Conservation (phyloP, 1,140 invertebrate genomes). For the Ceratina japonica region DNA sequence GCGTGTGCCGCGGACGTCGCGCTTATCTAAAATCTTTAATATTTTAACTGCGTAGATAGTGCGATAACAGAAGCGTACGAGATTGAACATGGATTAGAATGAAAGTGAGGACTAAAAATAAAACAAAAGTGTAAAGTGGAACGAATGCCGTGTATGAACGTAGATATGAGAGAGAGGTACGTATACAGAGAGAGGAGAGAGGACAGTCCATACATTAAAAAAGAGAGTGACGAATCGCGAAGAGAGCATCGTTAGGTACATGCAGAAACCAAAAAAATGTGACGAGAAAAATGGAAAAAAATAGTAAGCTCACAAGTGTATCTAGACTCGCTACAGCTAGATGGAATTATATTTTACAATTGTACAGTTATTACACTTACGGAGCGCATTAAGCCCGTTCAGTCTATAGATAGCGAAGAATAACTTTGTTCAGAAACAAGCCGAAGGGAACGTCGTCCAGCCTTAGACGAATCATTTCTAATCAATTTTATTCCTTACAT, state of each 20-base stretch:
- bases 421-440: constrained; percentile 47
- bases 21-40: constrained; percentile 30
- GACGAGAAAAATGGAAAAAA: constrained; percentile 37
- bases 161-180: not conserved
- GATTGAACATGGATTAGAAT: not conserved
- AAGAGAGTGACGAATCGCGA: not conserved
- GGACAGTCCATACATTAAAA: too few relatives aligned
- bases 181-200: too few relatives aligned
- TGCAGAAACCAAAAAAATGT: not conserved
- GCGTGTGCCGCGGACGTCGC: constrained; percentile 44
- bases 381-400: constrained; percentile 60
- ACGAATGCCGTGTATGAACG: not conserved
- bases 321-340: constrained; percentile 70
- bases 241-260: not conserved
- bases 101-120: not conserved
- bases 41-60: constrained; percentile 35
- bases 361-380: constrained; percentile 68
- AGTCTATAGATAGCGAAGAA: constrained; percentile 59
- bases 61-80: not conserved
- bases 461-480: too few relatives aligned
- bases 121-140: not conserved
- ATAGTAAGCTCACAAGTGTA: constrained; percentile 61
- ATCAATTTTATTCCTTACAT: too few relatives aligned
- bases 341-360: constrained; percentile 76
- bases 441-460: not conserved